Evolutionary conservation across 2,888 invertebrate species (phyloP).

Genomic region (Trypoxylon attenuatum): DNA sequence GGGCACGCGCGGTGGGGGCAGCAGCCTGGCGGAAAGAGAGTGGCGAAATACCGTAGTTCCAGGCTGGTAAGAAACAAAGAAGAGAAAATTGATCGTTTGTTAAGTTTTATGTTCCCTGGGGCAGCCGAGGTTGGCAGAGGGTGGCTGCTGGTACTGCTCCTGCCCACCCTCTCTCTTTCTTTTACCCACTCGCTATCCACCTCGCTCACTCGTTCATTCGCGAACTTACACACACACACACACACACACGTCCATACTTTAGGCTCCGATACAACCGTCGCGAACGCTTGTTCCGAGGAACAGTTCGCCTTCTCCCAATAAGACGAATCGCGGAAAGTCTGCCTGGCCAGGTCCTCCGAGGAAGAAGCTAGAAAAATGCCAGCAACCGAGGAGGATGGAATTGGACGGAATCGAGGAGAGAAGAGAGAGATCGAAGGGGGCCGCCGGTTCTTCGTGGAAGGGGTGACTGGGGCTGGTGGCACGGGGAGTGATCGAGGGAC

Average conservation of each 20-base stretch:
- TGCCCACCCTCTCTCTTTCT: not conserved
- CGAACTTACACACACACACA: not conserved
- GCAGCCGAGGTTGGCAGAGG: constrained; percentile 39
- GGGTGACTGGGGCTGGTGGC: constrained; percentile 15
- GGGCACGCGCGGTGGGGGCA: not conserved
- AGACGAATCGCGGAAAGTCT: constrained; percentile 63
- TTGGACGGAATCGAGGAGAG: constrained; percentile 28
- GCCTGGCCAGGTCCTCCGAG: too few relatives aligned
- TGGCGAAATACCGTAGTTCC: constrained; percentile 53
- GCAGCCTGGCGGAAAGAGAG: constrained; percentile 25
- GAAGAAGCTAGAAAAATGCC: too few relatives aligned
- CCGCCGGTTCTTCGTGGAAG: constrained; percentile 4
- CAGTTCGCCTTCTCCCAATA: constrained; percentile 54
- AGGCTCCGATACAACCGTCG: not conserved
- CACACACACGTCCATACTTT: not conserved
- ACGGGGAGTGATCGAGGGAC: constrained; percentile 40
- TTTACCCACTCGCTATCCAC: not conserved
- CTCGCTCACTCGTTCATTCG: not conserved
- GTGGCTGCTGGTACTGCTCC: not conserved
- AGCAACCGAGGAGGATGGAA: constrained; percentile 22
- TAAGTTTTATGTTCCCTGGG: constrained; percentile 67
- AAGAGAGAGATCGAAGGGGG: constrained; percentile 32
- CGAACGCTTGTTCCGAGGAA: too few relatives aligned
- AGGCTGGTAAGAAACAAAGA: constrained; percentile 67
- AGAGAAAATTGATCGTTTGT: constrained; percentile 72